phyloP scores from a whole-genome alignment of 2,113 vertebrate species.

The Brienomyrus brachyistius region DNA sequence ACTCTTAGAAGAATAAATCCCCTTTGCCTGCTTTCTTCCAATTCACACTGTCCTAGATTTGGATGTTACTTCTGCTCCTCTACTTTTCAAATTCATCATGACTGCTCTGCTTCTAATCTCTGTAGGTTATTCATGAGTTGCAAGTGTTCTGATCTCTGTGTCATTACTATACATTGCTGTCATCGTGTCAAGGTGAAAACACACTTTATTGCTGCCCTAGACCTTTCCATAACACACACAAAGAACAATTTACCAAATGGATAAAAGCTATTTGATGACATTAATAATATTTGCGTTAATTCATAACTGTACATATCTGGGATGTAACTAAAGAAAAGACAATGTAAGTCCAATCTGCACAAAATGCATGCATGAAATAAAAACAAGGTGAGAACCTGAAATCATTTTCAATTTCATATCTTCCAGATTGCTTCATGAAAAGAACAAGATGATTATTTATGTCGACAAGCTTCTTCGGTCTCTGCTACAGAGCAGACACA shows the following conservation, averaged over 20 bases:
- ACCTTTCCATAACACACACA: neutral
- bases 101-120: slow-evolving; percentile 28
- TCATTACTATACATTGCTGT: neutral
- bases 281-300: neutral
- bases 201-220: neutral
- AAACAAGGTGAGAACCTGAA: slow-evolving; percentile 47
- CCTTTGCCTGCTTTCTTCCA: neutral
- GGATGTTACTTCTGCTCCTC: slow-evolving; percentile 29
- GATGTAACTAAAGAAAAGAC: neutral
- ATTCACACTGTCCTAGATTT: slow-evolving; percentile 37
- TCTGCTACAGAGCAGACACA: slow-evolving; percentile 32
- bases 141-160: slow-evolving; percentile 20
- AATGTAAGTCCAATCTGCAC: slow-evolving; percentile 10
- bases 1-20: neutral
- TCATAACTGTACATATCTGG: slow-evolving; percentile 1
- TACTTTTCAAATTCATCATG: slow-evolving; percentile 9
- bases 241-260: neutral
- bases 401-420: slow-evolving; percentile 66
- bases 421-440: slow-evolving; percentile 49
- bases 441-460: slow-evolving; percentile 50
- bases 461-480: slow-evolving; percentile 33
- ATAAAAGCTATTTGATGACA: neutral
- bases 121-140: slow-evolving; percentile 8
- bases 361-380: slow-evolving; percentile 17
- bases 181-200: neutral